Percentiles rank a stretch among this genome's conserved stretches.
phyloP scores from a whole-genome alignment of 2,797 vertebrate genomes.

The Lepilemur septentrionalis region DNA sequence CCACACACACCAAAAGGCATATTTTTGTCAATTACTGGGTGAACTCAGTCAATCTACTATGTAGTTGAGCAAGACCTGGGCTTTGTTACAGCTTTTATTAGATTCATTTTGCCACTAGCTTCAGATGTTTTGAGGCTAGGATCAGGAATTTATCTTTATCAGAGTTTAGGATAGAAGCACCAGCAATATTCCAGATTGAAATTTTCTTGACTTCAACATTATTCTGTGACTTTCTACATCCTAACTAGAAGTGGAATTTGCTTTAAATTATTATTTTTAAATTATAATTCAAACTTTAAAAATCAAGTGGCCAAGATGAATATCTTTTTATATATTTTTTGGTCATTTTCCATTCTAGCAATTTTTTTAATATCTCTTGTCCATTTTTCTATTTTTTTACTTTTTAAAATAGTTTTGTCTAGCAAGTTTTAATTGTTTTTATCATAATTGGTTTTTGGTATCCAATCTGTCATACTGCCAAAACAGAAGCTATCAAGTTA shows the following conservation, averaged over 20 bases:
- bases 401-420: background rate
- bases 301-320: background rate
- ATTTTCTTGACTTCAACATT: background rate
- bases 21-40: background rate
- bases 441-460: background rate
- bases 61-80: background rate
- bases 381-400: background rate
- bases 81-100: background rate
- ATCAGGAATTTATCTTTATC: background rate
- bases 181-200: background rate
- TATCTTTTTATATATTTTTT: background rate
- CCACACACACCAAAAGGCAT: background rate
- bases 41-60: background rate
- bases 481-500: background rate
- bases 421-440: background rate
- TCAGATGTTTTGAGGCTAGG: background rate
- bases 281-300: background rate
- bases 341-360: background rate
- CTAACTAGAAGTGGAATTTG: background rate
- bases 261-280: background rate
- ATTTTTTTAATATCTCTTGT: background rate
- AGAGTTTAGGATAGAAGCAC: background rate
- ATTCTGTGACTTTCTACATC: background rate
- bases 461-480: background rate
- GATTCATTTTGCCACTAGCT: background rate